These are phyloP conservation scores for Cochlearius cochlearius DNA, from an alignment of 2,113 vertebrate species.

Conservation along the genomic window DNA sequence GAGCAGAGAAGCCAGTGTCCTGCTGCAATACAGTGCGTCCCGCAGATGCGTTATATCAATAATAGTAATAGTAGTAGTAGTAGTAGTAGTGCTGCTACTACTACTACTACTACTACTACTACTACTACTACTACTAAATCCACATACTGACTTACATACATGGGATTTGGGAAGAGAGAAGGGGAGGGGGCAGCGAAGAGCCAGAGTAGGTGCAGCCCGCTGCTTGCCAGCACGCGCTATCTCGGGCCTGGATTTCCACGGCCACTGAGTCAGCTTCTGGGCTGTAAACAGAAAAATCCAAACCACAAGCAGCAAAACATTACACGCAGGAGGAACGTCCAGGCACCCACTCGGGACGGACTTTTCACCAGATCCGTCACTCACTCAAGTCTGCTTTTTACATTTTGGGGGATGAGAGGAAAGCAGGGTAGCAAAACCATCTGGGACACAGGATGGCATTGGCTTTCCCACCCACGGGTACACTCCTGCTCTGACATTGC, in stretches of 20 bases:
- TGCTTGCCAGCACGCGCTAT: not conserved
- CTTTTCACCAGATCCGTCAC: slow-evolving; percentile 8
- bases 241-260: not conserved
- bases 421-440: not conserved
- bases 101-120: too few relatives aligned
- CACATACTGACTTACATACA: not conserved
- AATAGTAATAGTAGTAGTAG: not conserved
- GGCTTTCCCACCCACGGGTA: not conserved
- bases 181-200: not conserved
- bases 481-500: not conserved
- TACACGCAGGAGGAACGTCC: not conserved
- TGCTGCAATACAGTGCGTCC: accelerated
- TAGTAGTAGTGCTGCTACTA: too few relatives aligned
- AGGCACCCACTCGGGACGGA: not conserved
- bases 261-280: slow-evolving; percentile 57
- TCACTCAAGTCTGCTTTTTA: not conserved
- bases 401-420: not conserved
- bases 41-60: too few relatives aligned
- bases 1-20: not conserved
- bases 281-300: slow-evolving; percentile 18
- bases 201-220: slow-evolving; percentile 7
- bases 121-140: too few relatives aligned
- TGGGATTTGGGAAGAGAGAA: not conserved
- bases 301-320: slow-evolving; percentile 13
- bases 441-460: not conserved